Evolutionary conservation across 2,113 vertebrate species (phyloP), one percentile per base, ranked within the genome.

Genomic region (Plestiodon gilberti): DNA sequence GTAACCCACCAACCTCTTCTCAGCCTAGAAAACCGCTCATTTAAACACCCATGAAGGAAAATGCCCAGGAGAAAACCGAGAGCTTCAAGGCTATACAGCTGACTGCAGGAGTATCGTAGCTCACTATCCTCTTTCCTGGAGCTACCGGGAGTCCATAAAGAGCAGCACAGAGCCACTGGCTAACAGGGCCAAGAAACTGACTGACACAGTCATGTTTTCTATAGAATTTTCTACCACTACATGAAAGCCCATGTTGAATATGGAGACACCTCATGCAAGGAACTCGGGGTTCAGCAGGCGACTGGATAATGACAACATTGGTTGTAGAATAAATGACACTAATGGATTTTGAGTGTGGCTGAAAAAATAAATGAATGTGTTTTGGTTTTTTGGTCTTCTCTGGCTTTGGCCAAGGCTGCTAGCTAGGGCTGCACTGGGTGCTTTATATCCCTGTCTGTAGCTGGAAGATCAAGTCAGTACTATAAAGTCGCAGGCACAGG

Each of bases 81-180:
- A 64, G 0, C 15, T 75, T 35, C 20, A 43, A 22, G 18, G 5
- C 28, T 11, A 85, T 25, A 30, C 4, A 55, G 23, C 59, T 33
- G 52, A 67, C 15, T 20, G 1, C 11, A 23, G 40, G 62, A 30
- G 17, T 38, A 33, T 38, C 28, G 11, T 28, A 57, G 7, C 17
- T 43, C n/a, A 22, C 3, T 33, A 33, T n/a, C 18, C 14, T 22
- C 15, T 70, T 75, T 22, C 48, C 9, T 10, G 20, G 33, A 78
- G 33, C 17, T 57, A 40, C 3, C 61, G 28, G 17, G 73, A 73
- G 67, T 4, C 64, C 14, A 7, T 6, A 67, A 67, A 11, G 20
- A 4, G 1, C 28, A n/a, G 40, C 30, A 33, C 3, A 25, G 8
- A 4, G 9, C 3, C 14, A 6, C 1, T 3, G 7, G 4, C 28